phyloP scores from a whole-genome alignment of 2,797 vertebrate genomes.

The Bradypodion ventrale region DNA sequence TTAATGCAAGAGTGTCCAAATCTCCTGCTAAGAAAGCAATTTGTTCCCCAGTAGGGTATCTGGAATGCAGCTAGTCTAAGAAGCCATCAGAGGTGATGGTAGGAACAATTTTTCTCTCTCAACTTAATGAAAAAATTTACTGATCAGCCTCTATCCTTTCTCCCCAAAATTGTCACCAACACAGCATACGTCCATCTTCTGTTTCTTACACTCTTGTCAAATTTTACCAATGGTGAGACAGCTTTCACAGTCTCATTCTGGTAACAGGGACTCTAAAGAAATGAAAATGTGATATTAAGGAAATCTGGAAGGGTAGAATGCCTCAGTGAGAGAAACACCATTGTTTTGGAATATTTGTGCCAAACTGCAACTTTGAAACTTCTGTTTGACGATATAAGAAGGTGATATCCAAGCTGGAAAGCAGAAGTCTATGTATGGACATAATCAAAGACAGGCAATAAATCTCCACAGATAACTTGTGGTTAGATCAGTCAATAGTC shows the following conservation, averaged over 20 bases:
- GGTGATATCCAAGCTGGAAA: conserved; percentile 30
- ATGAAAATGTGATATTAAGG: conserved; percentile 70
- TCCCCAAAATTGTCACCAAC: conserved; percentile 65
- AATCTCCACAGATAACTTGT: conserved; percentile 36
- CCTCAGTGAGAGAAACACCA: conserved; percentile 57
- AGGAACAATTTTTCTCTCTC: conserved; percentile 77
- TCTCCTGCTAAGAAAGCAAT: conserved; percentile 84
- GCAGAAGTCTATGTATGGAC: neutral
- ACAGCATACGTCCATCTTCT: conserved; percentile 56
- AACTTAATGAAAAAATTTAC: conserved; percentile 79
- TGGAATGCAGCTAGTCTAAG: conserved; percentile 81
- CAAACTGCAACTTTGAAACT: conserved; percentile 62
- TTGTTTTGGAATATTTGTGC: conserved; percentile 60
- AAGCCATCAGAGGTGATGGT: conserved; percentile 79
- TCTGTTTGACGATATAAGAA: conserved; percentile 26
- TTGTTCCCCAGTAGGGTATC: conserved; percentile 80
- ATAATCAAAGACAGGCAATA: conserved; percentile 6
- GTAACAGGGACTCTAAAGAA: conserved; percentile 65
- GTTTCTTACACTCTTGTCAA: conserved; percentile 55
- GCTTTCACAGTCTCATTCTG: conserved; percentile 63
- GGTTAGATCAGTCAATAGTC: neutral
- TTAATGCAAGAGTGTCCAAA: conserved; percentile 81
- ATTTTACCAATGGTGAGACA: conserved; percentile 58
- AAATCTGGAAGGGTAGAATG: conserved; percentile 52
- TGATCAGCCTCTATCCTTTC: conserved; percentile 64